Base-by-base conservation (phyloP, 2,797 vertebrate genomes). In the Chanos chanos region DNA sequence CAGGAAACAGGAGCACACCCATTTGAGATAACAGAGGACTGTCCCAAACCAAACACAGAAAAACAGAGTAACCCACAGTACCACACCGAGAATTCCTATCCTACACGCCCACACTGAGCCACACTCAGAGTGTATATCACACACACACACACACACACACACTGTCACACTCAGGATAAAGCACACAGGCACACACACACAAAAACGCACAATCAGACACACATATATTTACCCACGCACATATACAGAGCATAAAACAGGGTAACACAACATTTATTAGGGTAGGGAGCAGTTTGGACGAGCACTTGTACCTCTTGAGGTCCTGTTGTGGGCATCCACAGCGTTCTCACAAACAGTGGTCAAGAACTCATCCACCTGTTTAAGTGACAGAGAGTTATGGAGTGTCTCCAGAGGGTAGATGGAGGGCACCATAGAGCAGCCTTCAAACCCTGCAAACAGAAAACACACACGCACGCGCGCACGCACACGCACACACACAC, bases 351-450 rank as follows among this genome's bases (percentile, higher is more conserved):
- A 96, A 68, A 98, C 83, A 0, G 79, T 67, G 0, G 93, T 89
- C 67, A 99, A 87, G 85, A 99, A 99, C 77, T 92, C 87, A 58
- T 91, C 91, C 74, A 99, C 94, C 89, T 99, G 94, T 57, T 90
- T 94, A 45, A 99, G 85, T 2, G 97, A 99, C 67, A 99, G 94
- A 0, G 94, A 94, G 85, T 99, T 99, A 89, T 99, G 97, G 74
- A 99, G 91, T 2, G 97, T 99, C 77, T 99, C 97, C 86, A 99
- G 80, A 0, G 97, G 96, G 57, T 97, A 95, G 79, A 99, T 96
- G 64, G 94, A 98, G 69, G 97, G 97, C 76, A 99, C 97, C 97
- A 99, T 98, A 78, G 95, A 97, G 80, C 94, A 99, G 77, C 97
- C 96, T 86, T 99, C 97, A 59, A 99, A 99, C 70, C 97, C 97